phyloP scores from a whole-genome alignment of 2,797 vertebrate species.

The Sebastes trivittatus region DNA sequence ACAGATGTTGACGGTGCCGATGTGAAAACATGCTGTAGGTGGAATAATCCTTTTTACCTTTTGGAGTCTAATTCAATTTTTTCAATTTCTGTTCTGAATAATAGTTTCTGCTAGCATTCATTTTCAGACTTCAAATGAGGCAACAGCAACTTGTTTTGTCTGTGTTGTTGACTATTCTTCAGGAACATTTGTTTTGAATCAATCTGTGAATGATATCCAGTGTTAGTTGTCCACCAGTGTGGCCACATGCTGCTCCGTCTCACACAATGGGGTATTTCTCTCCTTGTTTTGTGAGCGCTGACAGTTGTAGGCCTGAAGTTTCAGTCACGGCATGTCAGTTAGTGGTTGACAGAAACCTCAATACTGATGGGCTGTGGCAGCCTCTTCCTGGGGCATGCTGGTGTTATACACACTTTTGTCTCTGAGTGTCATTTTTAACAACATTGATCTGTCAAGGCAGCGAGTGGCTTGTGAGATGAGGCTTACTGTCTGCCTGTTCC shows the following conservation, averaged over 20 bases:
- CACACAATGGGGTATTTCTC: constrained; percentile 19
- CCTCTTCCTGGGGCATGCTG: constrained; percentile 37
- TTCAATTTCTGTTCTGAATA: neutral
- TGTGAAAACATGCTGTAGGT: neutral
- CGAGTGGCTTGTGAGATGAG: constrained; percentile 18
- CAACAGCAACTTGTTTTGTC: no score
- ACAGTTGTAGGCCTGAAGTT: constrained; percentile 47
- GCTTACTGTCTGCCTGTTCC: constrained; percentile 29
- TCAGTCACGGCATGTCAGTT: constrained; percentile 54
- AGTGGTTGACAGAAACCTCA: constrained; percentile 42
- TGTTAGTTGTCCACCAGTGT: neutral
- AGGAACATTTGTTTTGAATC: constrained; percentile 10
- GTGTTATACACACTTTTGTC: constrained; percentile 36
- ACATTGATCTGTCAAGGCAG: constrained; percentile 54
- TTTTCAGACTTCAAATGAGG: neutral
- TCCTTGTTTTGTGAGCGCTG: constrained; percentile 38
- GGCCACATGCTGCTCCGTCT: constrained; percentile 21
- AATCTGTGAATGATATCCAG: neutral
- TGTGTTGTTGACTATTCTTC: neutral
- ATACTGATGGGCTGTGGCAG: constrained; percentile 55
- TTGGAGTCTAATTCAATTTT: neutral
- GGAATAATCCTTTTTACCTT: neutral
- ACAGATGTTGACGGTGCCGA: neutral
- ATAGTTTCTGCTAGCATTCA: neutral
- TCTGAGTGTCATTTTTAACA: constrained; percentile 62